Conservation (phyloP, 2,113 vertebrate genomes). For the Neomonachus schauinslandi region DNA sequence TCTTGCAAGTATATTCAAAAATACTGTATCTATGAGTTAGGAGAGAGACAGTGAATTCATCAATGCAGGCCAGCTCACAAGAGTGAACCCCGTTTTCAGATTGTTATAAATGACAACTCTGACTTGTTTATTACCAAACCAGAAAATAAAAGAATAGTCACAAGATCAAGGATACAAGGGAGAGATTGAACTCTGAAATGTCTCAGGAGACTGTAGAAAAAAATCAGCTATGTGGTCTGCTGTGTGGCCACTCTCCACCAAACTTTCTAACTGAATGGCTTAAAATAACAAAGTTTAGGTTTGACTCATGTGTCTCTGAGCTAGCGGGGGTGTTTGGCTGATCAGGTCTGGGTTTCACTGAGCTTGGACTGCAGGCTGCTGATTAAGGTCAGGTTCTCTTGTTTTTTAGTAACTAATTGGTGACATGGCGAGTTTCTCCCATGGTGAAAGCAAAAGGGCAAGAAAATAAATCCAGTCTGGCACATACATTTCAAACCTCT, state of each 20-base stretch:
- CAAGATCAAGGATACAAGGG: background rate
- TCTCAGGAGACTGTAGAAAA: background rate
- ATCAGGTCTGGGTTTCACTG: background rate
- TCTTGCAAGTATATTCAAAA: background rate
- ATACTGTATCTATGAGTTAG: background rate
- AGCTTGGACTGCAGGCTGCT: background rate
- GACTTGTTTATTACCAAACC: background rate
- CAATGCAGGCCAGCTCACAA: background rate
- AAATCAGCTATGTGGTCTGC: background rate
- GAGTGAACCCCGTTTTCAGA: background rate
- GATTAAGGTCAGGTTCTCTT: background rate
- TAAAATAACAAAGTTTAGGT: background rate
- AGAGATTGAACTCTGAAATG: background rate
- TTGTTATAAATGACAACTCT: background rate
- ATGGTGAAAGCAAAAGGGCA: background rate
- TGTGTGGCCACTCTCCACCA: rapidly evolving
- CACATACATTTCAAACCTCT: background rate
- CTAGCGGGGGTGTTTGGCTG: background rate
- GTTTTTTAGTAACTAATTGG: background rate
- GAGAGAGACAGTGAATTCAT: background rate
- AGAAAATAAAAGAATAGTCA: background rate
- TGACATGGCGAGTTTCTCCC: background rate
- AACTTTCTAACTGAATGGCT: background rate
- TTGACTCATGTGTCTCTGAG: background rate
- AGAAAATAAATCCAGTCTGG: background rate